Evolutionary conservation across 2,888 invertebrate species (phyloP), one percentile per base, ranked within the genome.

Genomic region (Drosophila basisetae): DNA sequence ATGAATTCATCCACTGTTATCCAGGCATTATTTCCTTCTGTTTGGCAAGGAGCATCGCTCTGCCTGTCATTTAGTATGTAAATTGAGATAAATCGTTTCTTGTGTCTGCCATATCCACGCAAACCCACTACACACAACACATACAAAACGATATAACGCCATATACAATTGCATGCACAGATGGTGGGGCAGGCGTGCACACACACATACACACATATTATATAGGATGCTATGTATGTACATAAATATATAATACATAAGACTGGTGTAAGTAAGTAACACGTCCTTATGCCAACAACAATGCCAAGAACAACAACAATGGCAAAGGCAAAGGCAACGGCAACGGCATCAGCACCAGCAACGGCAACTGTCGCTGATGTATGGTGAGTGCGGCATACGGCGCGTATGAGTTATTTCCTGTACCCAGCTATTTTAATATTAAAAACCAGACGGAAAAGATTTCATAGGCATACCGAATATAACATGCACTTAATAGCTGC

Each of bases 11-110:
- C 59, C 78, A 78, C 71, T 78, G 78, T 78, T 70, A 47, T 16
- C 13, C 7, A 43, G 43, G n/a, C 56, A 41, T 30, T 43, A 54
- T 25, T 13, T 37, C 37, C 52, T 18, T 35, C 30, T 35, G n/a
- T 64, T 35, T 35, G n/a, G 63, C 73, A 72, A 82, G 80, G 56
- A 83, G 78, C 80, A 80, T 76, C 58, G 83, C 78, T 76, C 84
- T 82, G 85, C 84, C 89, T 86, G 86, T 88, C 88, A 88, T 88
- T 88, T 86, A 88, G 90, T 88, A 90, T 88, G 88, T 88, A 90
- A 88, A 88, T 88, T 90, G 87, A 88, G 87, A 88, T 88, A 88
- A 88, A 88, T 88, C 84, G 87, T 82, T 88, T 89, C 82, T 87
- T 76, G 85, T 83, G 88, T 88, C 85, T 79, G 75, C 73, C 80